Evolutionary conservation across 2,113 vertebrate species (phyloP).

Genomic region (Tragulus kanchil): DNA sequence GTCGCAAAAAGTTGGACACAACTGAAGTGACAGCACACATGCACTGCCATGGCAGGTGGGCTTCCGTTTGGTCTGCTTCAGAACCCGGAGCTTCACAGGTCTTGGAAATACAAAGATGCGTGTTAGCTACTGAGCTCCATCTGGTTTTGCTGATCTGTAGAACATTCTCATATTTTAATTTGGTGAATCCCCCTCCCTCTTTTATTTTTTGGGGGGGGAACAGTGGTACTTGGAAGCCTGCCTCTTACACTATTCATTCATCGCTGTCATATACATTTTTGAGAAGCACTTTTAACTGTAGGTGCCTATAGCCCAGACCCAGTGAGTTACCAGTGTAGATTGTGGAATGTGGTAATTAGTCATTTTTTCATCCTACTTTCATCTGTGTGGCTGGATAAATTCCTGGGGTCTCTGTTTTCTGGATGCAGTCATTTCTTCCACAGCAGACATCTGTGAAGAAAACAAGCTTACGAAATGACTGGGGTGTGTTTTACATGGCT

Average conservation of each 20-base stretch:
- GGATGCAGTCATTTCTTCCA: constrained; percentile 73
- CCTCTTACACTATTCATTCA: background rate
- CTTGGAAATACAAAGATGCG: background rate
- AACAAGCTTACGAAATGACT: constrained; percentile 60
- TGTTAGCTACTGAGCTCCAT: background rate
- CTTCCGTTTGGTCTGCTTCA: background rate
- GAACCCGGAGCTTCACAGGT: background rate
- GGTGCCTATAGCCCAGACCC: background rate
- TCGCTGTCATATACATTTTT: background rate
- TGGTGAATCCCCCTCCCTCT: background rate
- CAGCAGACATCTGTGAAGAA: constrained; percentile 53
- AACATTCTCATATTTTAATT: background rate
- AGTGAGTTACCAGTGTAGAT: background rate
- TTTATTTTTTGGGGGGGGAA: background rate
- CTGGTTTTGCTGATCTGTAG: background rate
- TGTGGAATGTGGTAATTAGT: background rate
- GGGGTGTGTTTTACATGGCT: constrained; percentile 69
- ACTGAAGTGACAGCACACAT: no score
- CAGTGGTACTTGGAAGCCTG: background rate
- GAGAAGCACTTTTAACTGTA: background rate
- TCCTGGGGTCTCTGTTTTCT: constrained; percentile 67
- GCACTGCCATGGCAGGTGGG: background rate
- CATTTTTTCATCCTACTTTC: constrained; percentile 61
- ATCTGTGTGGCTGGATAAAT: constrained; percentile 19
- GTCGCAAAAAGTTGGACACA: no score